These are phyloP conservation scores for Andrena praecox DNA, from an alignment of 2,888 invertebrate genomes.

Conservation along the genomic window DNA sequence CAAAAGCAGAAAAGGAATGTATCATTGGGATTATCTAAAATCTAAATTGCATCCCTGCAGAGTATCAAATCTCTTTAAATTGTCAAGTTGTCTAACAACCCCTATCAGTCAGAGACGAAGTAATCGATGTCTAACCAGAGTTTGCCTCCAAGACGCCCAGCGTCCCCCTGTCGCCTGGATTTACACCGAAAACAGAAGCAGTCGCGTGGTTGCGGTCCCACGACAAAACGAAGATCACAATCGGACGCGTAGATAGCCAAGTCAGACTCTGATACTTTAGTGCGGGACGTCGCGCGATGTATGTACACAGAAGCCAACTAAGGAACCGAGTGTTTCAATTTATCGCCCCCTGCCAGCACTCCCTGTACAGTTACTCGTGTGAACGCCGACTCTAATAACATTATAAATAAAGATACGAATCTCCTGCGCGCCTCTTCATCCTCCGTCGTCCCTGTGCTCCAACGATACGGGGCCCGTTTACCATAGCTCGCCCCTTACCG, in stretches of 20 bases:
- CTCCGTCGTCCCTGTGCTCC: constrained; percentile 29
- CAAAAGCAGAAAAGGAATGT: too few species aligned
- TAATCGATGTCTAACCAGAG: constrained; percentile 1
- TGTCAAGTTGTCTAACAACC: too few species aligned
- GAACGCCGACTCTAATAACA: constrained; percentile 79
- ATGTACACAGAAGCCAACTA: constrained; percentile 65
- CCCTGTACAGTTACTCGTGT: constrained; percentile 70
- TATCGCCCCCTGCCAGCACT: constrained; percentile 61
- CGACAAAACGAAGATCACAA: constrained; percentile 52
- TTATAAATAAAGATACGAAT: constrained; percentile 80
- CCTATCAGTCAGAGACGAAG: too few species aligned
- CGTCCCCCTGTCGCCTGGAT: not conserved
- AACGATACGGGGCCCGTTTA: constrained; percentile 45
- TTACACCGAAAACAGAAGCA: constrained; percentile 36
- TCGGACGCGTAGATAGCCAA: constrained; percentile 51
- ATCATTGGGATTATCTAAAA: too few species aligned
- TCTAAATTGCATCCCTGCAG: too few species aligned
- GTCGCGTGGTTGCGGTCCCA: constrained; percentile 51
- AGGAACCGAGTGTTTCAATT: constrained; percentile 72
- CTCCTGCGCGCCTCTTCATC: constrained; percentile 58
- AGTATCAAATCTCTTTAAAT: too few species aligned
- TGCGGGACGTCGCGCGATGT: constrained; percentile 38
- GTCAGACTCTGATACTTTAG: constrained; percentile 43
- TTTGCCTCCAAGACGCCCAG: not conserved
- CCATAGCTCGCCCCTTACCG: constrained; percentile 7